Evolutionary conservation across 2,888 invertebrate genomes (phyloP), one percentile per base, ranked within the genome.

Genomic region (Eilema sororculum): DNA sequence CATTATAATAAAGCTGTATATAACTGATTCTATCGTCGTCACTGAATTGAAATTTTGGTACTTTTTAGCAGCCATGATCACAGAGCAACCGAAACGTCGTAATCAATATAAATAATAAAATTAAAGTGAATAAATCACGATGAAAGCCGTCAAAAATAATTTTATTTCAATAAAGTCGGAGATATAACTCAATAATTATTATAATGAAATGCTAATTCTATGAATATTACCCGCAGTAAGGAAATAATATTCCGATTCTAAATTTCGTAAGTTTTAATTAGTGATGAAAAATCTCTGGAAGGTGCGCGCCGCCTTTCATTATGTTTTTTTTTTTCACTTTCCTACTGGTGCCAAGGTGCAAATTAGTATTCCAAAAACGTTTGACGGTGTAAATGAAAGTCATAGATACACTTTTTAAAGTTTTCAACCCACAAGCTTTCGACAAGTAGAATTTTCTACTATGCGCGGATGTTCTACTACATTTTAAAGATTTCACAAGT

Each of bases 241-340:
- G 52, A 52, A 52, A 52, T 6, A n/a, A 52, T 52, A 46, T 52
- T 52, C 52, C 52, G 8, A n/a, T 9, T n/a, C 20, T 52, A 52
- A 8, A 52, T 52, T 52, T n/a, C n/a, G 52, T 20, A n/a, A 52
- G 52, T 52, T 52, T 52, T 52, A 52, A 52, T 52, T 52, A 52
- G 52, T n/a, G 52, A 52, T 52, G 52, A 52, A 9, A n/a, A 52
- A 52, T 52, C 52, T 52, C n/a, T 52, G n/a, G 8, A 52, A n/a
- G 52, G 52, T 46, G n/a, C n/a, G n/a, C 16, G 16, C 46, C 20
- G 16, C 52, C 52, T 52, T 52, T n/a, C n/a, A 52, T 52, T 52
- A 52, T n/a, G 52, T 52, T 52, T 52, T n/a, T 52, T n/a, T 52
- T n/a, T n/a, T 52, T 52, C 52, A 52, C 52, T 52, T 52, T 52